Evolutionary conservation across 2,113 vertebrate genomes (phyloP), one percentile per base, ranked within the genome.

Genomic region (Halcyon malimbica): DNA sequence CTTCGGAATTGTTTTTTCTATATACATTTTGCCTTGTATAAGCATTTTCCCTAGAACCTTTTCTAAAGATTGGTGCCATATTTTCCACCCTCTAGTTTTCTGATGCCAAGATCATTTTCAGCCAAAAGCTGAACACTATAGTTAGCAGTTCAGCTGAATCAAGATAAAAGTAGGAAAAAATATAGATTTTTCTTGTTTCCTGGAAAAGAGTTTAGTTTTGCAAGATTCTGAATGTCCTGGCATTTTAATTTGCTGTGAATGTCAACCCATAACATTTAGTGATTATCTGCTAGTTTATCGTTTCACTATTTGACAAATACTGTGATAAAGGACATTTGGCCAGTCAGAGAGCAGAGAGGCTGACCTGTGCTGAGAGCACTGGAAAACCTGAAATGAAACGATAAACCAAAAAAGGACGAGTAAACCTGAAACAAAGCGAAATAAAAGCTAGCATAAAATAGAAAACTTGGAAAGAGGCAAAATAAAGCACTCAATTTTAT

Each of bases 241-340:
- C 74, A 94, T 95, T 96, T 96, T 76, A 73, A 42, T 68, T 71
- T 89, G 39, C 69, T 89, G 84, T 29, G 94, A 64, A 87, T 94
- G 84, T 79, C 74, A 93, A 48, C 42, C 9, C 5, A 0, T 89
- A 96, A 42, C 75, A 85, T 96, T 93, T 91, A 89, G 83, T 93
- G 70, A 84, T 96, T 96, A 93, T 95, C 87, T 93, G 70, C 62
- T 91, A 60, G 67, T 70, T 96, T 83, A 50, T 94, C 75, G 73
- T 87, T 93, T 65, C 33, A 41, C 59, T 74, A 2, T 90, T 94
- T 96, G 82, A 83, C 82, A 94, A 93, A 85, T 85, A 89, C 1
- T 71, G 13, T 57, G 74, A 76, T 87, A 83, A 91, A 94, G 81
- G n/a, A 89, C 51, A 41, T 31, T 95, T 0, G 2, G 63, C 23